These are phyloP conservation scores for Drosophila atroscutellata DNA, from an alignment of 2,888 invertebrate genomes.

Conservation along the genomic window DNA sequence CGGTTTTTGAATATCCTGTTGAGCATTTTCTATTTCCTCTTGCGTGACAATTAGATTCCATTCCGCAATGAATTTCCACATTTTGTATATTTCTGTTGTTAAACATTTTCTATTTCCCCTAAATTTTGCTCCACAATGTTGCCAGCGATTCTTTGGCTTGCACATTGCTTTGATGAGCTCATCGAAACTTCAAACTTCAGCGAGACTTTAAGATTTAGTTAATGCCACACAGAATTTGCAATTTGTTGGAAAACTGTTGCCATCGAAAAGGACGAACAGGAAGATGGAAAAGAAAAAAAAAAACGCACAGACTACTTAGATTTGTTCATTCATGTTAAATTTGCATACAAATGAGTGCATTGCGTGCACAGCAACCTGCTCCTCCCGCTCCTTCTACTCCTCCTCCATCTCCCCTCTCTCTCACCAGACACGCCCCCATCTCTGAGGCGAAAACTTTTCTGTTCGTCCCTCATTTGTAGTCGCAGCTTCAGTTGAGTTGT, in stretches of 20 bases:
- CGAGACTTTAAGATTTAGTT: conserved; percentile 10
- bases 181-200: conserved; percentile 12
- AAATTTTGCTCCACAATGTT: not conserved
- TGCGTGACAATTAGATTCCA: not conserved
- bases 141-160: not conserved
- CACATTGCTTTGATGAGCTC: conserved; percentile 19
- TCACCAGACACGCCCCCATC: not conserved
- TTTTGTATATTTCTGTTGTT: not conserved
- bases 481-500: conserved; percentile 21
- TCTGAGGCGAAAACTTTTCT: conserved; percentile 13
- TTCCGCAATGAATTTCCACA: not conserved
- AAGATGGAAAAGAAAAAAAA: not conserved
- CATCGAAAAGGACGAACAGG: not conserved
- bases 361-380: conserved; percentile 24
- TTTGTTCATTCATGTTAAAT: conserved; percentile 55
- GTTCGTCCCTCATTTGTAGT: conserved; percentile 43
- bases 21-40: not conserved
- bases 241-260: conserved; percentile 3
- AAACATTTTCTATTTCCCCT: not conserved
- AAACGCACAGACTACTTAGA: conserved; percentile 42
- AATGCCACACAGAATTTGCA: conserved; percentile 4
- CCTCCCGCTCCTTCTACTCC: not conserved
- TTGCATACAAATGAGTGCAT: conserved; percentile 64
- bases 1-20: not conserved
- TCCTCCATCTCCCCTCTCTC: not conserved